A percentile compares a stretch with the other conserved stretches of the same genome.
These are phyloP conservation scores for Danio jaintianensis DNA, from an alignment of 2,797 vertebrate genomes.

Conservation along the genomic window DNA sequence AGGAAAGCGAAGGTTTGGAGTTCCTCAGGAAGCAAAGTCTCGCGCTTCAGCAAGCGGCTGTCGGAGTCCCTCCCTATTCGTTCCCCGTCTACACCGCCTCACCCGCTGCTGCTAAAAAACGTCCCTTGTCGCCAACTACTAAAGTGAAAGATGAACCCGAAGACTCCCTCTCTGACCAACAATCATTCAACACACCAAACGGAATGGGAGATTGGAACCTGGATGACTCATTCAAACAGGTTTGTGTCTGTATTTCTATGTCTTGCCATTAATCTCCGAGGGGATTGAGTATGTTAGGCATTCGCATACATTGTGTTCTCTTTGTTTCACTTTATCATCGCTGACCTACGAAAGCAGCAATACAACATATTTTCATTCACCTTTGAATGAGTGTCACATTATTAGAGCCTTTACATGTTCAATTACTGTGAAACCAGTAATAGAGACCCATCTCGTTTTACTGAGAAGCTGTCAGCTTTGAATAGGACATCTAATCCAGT, in stretches of 20 bases:
- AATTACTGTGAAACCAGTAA: neutral
- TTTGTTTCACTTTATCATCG: neutral
- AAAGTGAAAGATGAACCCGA: constrained; percentile 79
- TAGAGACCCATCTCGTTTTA: neutral
- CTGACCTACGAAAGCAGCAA: constrained; percentile 25
- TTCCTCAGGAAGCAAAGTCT: constrained; percentile 68
- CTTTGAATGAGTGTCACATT: neutral
- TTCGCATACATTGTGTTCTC: constrained; percentile 2
- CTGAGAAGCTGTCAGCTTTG: neutral
- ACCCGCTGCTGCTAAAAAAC: constrained; percentile 63
- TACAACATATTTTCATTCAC: constrained; percentile 29
- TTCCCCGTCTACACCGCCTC: constrained; percentile 66
- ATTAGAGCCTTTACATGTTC: constrained; percentile 30
- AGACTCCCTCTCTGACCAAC: constrained; percentile 76
- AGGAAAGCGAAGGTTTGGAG: constrained; percentile 72
- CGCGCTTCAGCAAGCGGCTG: constrained; percentile 68
- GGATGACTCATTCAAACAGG: constrained; percentile 81
- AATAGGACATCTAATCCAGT: constrained; percentile 1
- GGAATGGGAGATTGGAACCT: constrained; percentile 83
- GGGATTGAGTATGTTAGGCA: constrained; percentile 3
- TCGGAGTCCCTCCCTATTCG: constrained; percentile 61
- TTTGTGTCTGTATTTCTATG: constrained; percentile 40
- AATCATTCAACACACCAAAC: constrained; percentile 72
- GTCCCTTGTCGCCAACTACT: constrained; percentile 63
- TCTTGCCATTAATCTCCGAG: neutral